Evolutionary conservation across 37 sponge, comb jelly and placozoan species (phyloP).

Genomic region (Diacarnus erythraeanus): DNA sequence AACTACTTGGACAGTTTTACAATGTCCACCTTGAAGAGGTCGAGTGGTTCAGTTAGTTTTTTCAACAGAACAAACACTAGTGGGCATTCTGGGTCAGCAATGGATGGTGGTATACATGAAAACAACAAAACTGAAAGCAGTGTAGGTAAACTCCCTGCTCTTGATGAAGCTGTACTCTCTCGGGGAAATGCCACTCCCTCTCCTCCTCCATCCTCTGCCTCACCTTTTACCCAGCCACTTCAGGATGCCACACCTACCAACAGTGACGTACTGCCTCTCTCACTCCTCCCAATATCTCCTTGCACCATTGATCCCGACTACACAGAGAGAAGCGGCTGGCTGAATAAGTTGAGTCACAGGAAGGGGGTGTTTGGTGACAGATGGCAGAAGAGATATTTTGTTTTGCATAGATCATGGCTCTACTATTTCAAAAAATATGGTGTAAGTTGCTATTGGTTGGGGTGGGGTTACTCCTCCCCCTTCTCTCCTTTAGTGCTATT

Average conservation of each 20-base stretch:
- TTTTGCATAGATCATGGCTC: slow-evolving; percentile 55
- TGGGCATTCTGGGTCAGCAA: too few relatives aligned
- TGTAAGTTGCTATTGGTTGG: slow-evolving; percentile 18
- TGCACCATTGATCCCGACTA: slow-evolving; percentile 30
- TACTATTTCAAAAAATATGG: slow-evolving; percentile 84
- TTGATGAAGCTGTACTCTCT: neutral
- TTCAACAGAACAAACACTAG: neutral
- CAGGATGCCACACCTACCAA: neutral
- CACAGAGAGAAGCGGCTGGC: slow-evolving; percentile 58
- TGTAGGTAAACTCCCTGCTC: neutral
- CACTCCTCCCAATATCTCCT: slow-evolving; percentile 51
- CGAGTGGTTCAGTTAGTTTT: slow-evolving; percentile 63
- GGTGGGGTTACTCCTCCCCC: too few relatives aligned
- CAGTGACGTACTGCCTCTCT: slow-evolving; percentile 1
- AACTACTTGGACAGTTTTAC: neutral
- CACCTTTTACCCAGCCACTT: neutral
- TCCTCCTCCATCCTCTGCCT: neutral
- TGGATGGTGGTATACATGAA: neutral
- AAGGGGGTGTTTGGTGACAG: slow-evolving; percentile 74
- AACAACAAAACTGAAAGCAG: neutral
- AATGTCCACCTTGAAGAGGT: slow-evolving; percentile 6
- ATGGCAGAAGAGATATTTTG: slow-evolving; percentile 82
- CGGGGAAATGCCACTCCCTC: neutral
- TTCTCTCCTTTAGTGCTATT: too few relatives aligned
- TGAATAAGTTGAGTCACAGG: slow-evolving; percentile 62